Percentiles rank a stretch among this genome's conserved stretches.
Conservation (phyloP, 2,113 vertebrate species). For the Proterorhinus semilunaris region DNA sequence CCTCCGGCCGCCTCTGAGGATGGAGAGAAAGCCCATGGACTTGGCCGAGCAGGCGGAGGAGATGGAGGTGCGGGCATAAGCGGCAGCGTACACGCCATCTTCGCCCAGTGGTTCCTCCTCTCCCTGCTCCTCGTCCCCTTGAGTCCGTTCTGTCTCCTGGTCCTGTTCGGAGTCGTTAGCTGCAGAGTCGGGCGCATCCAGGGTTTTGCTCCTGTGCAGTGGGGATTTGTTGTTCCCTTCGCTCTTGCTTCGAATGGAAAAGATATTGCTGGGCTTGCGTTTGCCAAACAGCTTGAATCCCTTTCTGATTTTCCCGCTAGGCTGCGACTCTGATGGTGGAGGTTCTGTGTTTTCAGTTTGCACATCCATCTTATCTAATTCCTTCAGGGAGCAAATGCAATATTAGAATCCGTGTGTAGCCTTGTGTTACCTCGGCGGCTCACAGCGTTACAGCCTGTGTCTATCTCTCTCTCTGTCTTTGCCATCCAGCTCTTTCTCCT, state of each 20-base stretch:
- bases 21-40: conserved; percentile 88
- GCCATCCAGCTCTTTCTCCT: conserved; percentile 79
- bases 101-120: conserved; percentile 59
- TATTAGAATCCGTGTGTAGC: conserved; percentile 46
- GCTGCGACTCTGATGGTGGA: conserved; percentile 78
- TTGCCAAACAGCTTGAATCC: conserved; percentile 96
- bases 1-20: conserved; percentile 81
- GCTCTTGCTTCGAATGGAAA: conserved; percentile 87
- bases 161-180: conserved; percentile 61
- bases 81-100: conserved; percentile 67
- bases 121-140: conserved; percentile 72
- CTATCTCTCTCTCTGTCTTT: conserved; percentile 71
- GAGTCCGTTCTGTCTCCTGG: conserved; percentile 56
- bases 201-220: conserved; percentile 82
- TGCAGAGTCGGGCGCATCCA: conserved; percentile 82
- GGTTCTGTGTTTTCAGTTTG: conserved; percentile 85
- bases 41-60: conserved; percentile 79
- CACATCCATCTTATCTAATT: conserved; percentile 85
- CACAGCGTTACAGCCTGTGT: conserved; percentile 76
- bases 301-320: conserved; percentile 92
- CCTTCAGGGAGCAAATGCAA: conserved; percentile 24
- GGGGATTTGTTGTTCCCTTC: conserved; percentile 82
- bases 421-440: conserved; percentile 39
- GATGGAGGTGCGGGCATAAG: conserved; percentile 76
- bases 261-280: conserved; percentile 89